Base-by-base conservation (phyloP, 2,113 vertebrate species). In the Ailuropoda melanoleuca region DNA sequence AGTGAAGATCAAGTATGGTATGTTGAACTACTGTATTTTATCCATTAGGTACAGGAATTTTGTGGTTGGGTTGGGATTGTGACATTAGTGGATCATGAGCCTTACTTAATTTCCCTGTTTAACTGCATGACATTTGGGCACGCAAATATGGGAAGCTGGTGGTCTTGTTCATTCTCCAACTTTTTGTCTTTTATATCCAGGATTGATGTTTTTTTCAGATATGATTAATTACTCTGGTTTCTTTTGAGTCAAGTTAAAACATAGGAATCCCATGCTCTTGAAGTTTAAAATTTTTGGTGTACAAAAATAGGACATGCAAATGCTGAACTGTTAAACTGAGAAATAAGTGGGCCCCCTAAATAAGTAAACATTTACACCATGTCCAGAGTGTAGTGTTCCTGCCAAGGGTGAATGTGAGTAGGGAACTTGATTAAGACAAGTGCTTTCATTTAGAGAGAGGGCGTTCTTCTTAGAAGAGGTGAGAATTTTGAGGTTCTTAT, bases 171-270 rank as follows among this genome's bases (percentile, higher is more conserved):
- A 60, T 12, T 88, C 58, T 96, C 23, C 74, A 29, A 48, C 43
- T 5, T 84, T 97, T 93, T 82, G n/a, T 90, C 17, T 77, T 88
- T 86, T 88, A 56, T 2, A 62, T 2, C 39, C 8, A 70, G 31
- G 23, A 48, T 78, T 89, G 34, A 15, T 85, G 18, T 77, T 29
- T 85, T 96, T 96, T 77, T 64, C 24, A 82, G 72, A 85, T 64
- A 84, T 86, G 31, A 80, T 88, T 92, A 88, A 87, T 55, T 93
- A 88, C 70, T 84, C 50, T 85, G 11, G 48, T 89, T 93, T 88
- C n/a, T 89, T 97, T 72, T 91, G 55, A 82, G 26, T 81, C 9
- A 83, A 81, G 31, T 97, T 87, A 91, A 97, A 98, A 55, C 31
- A 50, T 19, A 66, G 43, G 34, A 83, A 83, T 92, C 4, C 15